phyloP scores from a whole-genome alignment of 2,797 vertebrate genomes.

The Picus viridis region DNA sequence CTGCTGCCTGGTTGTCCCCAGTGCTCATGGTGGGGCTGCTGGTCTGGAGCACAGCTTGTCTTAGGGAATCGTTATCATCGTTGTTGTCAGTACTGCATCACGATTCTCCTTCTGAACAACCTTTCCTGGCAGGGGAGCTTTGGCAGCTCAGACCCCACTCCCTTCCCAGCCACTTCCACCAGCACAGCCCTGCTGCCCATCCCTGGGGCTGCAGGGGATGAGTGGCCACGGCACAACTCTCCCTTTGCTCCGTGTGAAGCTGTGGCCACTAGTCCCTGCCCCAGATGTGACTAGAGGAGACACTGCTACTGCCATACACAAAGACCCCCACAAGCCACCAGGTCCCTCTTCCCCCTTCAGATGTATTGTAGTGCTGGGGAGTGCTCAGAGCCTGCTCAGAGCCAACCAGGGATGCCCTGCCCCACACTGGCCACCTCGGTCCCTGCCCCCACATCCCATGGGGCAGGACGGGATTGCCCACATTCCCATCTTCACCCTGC shows the following conservation, averaged over 20 bases:
- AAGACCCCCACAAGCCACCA: background rate
- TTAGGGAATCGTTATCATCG: fast-evolving
- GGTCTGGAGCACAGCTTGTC: background rate
- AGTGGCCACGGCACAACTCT: background rate
- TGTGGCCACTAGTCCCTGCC: background rate
- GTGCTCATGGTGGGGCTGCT: fast-evolving
- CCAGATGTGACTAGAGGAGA: fast-evolving
- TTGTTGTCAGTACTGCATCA: background rate
- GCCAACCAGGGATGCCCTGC: background rate
- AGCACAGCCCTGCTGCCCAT: fast-evolving
- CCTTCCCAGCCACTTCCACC: fast-evolving
- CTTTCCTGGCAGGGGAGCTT: background rate
- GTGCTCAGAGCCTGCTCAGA: background rate
- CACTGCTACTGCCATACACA: background rate
- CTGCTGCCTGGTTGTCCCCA: background rate
- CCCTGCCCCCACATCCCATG: background rate
- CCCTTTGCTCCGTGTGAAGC: background rate
- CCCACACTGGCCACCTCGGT: fast-evolving
- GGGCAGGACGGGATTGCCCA: no score
- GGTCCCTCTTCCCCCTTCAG: background rate
- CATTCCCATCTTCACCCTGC: background rate
- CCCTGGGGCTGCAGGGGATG: fast-evolving
- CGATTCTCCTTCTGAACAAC: background rate
- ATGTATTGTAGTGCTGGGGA: background rate
- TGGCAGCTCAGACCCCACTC: fast-evolving